Evolutionary conservation across 2,113 vertebrate genomes (phyloP), one percentile per base, ranked within the genome.

Genomic region (Nibea albiflora): DNA sequence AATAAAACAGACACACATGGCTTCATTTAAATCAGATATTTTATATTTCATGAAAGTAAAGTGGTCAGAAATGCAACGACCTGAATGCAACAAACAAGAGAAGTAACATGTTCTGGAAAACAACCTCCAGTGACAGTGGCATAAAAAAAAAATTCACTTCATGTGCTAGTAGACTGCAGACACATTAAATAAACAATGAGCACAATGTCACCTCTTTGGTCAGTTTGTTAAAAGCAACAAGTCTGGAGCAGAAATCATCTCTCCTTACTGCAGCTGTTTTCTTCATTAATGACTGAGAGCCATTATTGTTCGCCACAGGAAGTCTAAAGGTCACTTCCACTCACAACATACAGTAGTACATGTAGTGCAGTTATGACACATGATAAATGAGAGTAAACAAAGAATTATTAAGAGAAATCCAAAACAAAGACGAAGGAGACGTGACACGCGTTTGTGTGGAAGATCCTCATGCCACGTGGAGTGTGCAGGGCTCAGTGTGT

Each of bases 131-230:
- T 35, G 35, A 35, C 35, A 64, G 20, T 54, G 39, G 31, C 50
- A 73, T 22, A 46, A 14, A 47, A 70, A 26, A 26, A 26, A 26
- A 35, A 47, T 50, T 35, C n/a, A 49, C 19, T 35, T 75, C 31
- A 77, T 44, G 58, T 44, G 16, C 31, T 14, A n/a, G n/a, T 7
- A 46, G 11, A 69, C 44, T 6, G 39, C 65, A 80, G 28, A 65
- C 24, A 64, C 24, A 44, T 56, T 20, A 65, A 60, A 80, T 39
- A 62, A 68, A 57, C 5, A 35, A 22, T 5, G 3, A 65, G 35
- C 57, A 22, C 57, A 53, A 54, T 0, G 24, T 28, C 17, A 68
- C 0, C 52, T 77, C 62, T 88, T 87, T 90, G 86, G 85, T 86
- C 74, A 80, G 53, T 42, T 46, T 14, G 72, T 28, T 44, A 66